Base-by-base conservation (phyloP, 1,140 invertebrate genomes). In the Drosophila rhopaloa region DNA sequence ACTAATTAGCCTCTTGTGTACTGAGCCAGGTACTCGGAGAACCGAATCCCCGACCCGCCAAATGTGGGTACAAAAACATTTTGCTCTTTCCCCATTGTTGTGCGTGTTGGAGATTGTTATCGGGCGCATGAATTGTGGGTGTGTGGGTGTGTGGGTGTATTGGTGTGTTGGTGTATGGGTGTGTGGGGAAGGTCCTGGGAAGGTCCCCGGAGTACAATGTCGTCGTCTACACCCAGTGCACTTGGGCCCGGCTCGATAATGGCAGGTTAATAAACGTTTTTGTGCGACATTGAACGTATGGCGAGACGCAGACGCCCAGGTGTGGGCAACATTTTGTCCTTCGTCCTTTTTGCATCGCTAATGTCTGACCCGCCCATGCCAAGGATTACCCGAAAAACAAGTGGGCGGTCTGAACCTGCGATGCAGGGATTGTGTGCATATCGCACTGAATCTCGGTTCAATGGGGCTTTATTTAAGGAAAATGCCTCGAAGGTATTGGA, bases 251-350 rank as follows among this genome's bases (percentile, higher is more conserved):
- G 63, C 50, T 71, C 71, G 67, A 76, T 88, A 88, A 88, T 86
- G 79, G 63, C 79, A 82, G 83, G 83, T 88, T 86, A 86, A 86
- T 86, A 86, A 82, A 88, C 83, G 83, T 79, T 86, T 79, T 88
- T 70, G 68, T 79, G 66, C 66, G 71, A 73, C 72, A 73, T 67
- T 78, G 62, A 57, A 76, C 73, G 61, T 61, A 48, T 58, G 73
- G 71, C 68, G 43, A 74, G 57, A 74, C 68, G 48, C 51, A 71
- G 65, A 70, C 65, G 35, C 2, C 24, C 50, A 40, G 65, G 51
- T 50, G 29, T 47, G 67, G 65, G 43, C 16, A 4, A n/a, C 9
- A n/a, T 27, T 16, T n/a, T 0, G n/a, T 14, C 48, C 35, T 37
- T 16, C 24, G 53, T 62, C 35, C 59, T 70, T 71, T 70, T 56